Evolutionary conservation across 2,888 invertebrate genomes (phyloP).

Genomic region (Lycia hirtaria): DNA sequence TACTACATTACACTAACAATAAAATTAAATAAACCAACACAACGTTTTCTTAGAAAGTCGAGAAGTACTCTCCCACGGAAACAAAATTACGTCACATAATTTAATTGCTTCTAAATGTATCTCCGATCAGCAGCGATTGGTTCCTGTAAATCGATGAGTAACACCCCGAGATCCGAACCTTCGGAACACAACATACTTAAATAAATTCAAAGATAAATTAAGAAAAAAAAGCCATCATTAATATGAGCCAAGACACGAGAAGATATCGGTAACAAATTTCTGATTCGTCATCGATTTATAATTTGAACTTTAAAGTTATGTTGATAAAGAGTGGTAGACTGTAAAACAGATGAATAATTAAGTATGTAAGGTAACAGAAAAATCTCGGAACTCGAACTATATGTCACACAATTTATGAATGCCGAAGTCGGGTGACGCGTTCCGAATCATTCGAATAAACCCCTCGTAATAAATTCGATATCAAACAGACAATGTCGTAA

Average conservation of each 20-base stretch:
- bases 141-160: constrained; percentile 57
- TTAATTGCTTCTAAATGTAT: constrained; percentile 56
- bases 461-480: constrained; percentile 76
- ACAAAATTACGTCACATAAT: constrained; percentile 40
- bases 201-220: constrained; percentile 72
- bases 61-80: constrained; percentile 32
- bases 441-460: constrained; percentile 70
- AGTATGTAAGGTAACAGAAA: constrained; percentile 57
- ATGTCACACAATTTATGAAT: constrained; percentile 81
- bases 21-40: constrained; percentile 30
- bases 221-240: constrained; percentile 73
- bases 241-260: constrained; percentile 68
- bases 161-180: constrained; percentile 52
- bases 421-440: constrained; percentile 68
- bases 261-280: constrained; percentile 60
- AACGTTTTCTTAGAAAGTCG: constrained; percentile 26
- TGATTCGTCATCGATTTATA: constrained; percentile 38
- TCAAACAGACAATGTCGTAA: constrained; percentile 80
- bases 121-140: constrained; percentile 49
- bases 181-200: constrained; percentile 55
- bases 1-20: constrained; percentile 24
- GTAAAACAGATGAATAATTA: constrained; percentile 43
- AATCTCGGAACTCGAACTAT: constrained; percentile 73
- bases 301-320: constrained; percentile 52
- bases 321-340: constrained; percentile 49